phyloP scores from a whole-genome alignment of 2,113 vertebrate genomes.

The Protobothrops flavoviridis region DNA sequence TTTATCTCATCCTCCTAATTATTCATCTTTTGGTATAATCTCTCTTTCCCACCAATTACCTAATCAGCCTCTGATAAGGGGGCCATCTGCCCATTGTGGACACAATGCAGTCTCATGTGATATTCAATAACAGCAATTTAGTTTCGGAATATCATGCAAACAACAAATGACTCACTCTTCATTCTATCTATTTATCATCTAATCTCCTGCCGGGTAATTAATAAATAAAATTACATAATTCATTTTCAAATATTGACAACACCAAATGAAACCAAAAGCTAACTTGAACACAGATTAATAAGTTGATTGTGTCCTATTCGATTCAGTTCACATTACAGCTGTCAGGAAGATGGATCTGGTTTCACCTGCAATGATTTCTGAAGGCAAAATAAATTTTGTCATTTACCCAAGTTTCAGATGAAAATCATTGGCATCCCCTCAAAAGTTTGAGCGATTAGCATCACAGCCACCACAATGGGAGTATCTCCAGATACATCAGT shows the following conservation, averaged over 20 bases:
- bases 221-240: neutral
- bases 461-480: neutral
- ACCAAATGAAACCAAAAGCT: neutral
- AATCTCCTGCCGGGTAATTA: neutral
- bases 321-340: constrained; percentile 49
- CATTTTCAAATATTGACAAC: neutral
- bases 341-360: constrained; percentile 36
- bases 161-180: neutral
- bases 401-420: neutral
- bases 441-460: neutral
- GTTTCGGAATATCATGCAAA: neutral
- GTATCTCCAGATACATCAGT: neutral
- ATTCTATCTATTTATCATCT: neutral
- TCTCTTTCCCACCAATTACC: neutral
- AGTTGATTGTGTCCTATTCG: constrained; percentile 42
- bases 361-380: neutral
- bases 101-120: neutral
- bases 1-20: neutral
- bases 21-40: neutral
- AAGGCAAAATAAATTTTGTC: neutral
- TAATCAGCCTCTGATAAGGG: neutral
- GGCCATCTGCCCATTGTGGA: neutral
- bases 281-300: constrained; percentile 3
- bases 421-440: neutral
- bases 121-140: neutral